Evolutionary conservation across 2,888 invertebrate species (phyloP).

Genomic region (Marronus borbonicus): DNA sequence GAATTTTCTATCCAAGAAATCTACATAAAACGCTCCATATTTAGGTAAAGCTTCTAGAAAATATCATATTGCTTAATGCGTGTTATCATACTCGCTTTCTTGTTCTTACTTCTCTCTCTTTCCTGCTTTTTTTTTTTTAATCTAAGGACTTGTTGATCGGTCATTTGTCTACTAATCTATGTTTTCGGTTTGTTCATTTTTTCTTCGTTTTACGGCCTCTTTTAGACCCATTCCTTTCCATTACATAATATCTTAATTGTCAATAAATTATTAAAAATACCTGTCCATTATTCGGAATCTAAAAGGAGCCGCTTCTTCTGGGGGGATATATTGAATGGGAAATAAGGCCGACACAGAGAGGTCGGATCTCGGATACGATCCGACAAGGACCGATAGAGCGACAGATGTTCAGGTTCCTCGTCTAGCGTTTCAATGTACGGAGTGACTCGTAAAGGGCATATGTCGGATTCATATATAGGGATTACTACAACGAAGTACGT

Average conservation of each 20-base stretch:
- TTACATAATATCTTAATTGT: conserved; percentile 62
- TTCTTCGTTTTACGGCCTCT: conserved; percentile 12
- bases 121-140: conserved; percentile 5
- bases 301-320: conserved; percentile 64
- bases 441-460: background rate
- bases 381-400: conserved; percentile 8
- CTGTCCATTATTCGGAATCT: conserved; percentile 63
- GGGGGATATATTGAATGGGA: conserved; percentile 65
- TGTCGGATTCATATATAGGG: no score
- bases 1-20: background rate
- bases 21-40: conserved; percentile 9
- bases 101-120: background rate
- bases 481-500: no score
- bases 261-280: conserved; percentile 67
- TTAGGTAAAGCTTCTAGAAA: background rate
- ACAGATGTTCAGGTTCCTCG: conserved; percentile 5
- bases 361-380: conserved; percentile 46
- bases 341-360: conserved; percentile 63
- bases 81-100: background rate
- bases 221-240: conserved; percentile 39
- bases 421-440: background rate
- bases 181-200: conserved; percentile 30
- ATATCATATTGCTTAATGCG: conserved; percentile 1
- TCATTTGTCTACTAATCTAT: conserved; percentile 30
- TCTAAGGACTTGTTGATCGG: conserved; percentile 29